These are phyloP conservation scores for Cremastobaeus sp. DNA, from an alignment of 2,888 invertebrate genomes.

Conservation along the genomic window DNA sequence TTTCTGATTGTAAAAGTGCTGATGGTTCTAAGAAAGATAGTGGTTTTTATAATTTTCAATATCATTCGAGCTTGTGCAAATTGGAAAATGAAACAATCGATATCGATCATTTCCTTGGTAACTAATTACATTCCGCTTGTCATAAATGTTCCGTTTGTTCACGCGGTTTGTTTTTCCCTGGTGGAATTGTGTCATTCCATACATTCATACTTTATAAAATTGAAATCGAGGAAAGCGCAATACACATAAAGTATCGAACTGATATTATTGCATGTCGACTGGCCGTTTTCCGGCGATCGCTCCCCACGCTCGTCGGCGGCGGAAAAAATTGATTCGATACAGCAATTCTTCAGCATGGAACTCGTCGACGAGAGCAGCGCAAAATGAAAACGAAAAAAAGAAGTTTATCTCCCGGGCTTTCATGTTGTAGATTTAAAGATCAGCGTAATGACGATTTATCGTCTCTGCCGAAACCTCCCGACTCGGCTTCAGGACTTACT, in stretches of 20 bases:
- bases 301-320: not conserved
- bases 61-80: too few species aligned
- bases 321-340: conserved; percentile 13
- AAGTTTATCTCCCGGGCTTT: not conserved
- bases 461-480: conserved; percentile 4
- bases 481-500: conserved; percentile 6
- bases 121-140: too few species aligned
- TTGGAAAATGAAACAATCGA: too few species aligned
- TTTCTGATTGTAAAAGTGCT: too few species aligned
- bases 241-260: conserved; percentile 9
- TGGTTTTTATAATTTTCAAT: too few species aligned
- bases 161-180: too few species aligned
- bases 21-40: too few species aligned
- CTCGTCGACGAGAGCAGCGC: not conserved
- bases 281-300: conserved; percentile 9
- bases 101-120: too few species aligned
- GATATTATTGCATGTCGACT: conserved; percentile 12
- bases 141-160: too few species aligned
- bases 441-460: conserved; percentile 17
- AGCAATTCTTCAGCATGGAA: conserved; percentile 8
- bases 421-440: conserved; percentile 4
- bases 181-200: not conserved
- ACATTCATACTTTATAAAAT: conserved; percentile 7
- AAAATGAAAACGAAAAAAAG: conserved; percentile 14
- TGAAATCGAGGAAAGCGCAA: conserved; percentile 2